Conservation (phyloP, 2,113 vertebrate species). For the Fulmarus glacialis region DNA sequence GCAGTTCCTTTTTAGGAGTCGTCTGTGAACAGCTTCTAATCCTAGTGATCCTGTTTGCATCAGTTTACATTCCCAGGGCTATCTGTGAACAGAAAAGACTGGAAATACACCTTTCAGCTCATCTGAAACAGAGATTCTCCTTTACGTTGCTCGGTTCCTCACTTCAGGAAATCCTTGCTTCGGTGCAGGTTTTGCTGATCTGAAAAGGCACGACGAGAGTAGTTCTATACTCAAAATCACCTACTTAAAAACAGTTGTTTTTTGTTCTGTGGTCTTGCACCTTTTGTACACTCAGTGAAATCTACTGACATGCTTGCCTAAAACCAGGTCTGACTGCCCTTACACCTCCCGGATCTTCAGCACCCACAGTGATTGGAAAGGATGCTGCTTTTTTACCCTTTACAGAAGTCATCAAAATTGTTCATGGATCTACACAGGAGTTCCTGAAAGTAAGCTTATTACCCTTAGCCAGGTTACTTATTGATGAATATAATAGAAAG, state of each 20-base stretch:
- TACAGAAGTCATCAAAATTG: not conserved
- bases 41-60: constrained; percentile 25
- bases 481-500: not conserved
- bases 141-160: not conserved
- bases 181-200: not conserved
- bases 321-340: not conserved
- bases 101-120: constrained; percentile 9
- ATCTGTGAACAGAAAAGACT: not conserved
- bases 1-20: constrained; percentile 1
- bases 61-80: constrained; percentile 15
- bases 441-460: not conserved
- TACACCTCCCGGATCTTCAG: not conserved
- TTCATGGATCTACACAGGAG: not conserved
- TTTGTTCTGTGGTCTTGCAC: not conserved
- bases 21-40: constrained; percentile 28
- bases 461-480: not conserved
- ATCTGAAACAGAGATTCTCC: not conserved
- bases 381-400: not conserved
- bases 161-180: not conserved
- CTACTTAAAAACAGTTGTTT: not conserved
- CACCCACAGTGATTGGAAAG: not conserved
- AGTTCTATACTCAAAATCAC: not conserved
- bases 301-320: not conserved
- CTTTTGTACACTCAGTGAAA: not conserved
- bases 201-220: not conserved